Base-by-base conservation (phyloP, 2,888 invertebrate genomes). In the Oegoconia quadripuncta region DNA sequence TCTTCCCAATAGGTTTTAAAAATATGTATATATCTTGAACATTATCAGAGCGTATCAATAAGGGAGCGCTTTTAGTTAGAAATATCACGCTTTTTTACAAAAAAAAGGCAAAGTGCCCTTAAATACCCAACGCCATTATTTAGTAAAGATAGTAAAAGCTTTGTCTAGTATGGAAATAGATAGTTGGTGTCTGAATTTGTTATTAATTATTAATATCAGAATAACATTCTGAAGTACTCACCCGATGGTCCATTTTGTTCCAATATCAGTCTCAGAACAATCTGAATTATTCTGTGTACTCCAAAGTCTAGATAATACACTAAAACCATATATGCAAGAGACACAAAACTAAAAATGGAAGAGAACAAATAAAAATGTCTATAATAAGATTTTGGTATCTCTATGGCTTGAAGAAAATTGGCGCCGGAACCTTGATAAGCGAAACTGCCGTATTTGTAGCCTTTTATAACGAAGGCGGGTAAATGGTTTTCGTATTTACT, bases 361-460 rank as follows among this genome's bases (percentile, higher is more conserved):
- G 95, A 92, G 60, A 93, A 92, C 4, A 91, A 64, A 67, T 96
- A 96, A 64, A 95, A 96, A 75, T 96, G 96, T 54, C 83, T 88
- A 60, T 95, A 96, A 88, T 92, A 94, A 30, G 92, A 88, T 74
- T 95, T 96, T 0, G 95, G 95, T 29, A 95, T 87, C 71, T 95
- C 93, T 12, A 91, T 72, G 33, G 76, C 58, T 45, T 76, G 69
- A n/a, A 87, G 52, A 44, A 70, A 86, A 54, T 75, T 72, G 0
- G 81, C 86, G 9, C 77, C 81, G 12, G 78, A 65, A 1, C 89
- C 89, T 55, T 88, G 89, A 48, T 90, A 88, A 0, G 90, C 89
- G 56, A 91, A 92, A 73, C 94, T 94, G 9, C 95, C 95, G 74
- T 93, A 95, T 15, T 91, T 89, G 66, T 91, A 92, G 0, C 89